These are phyloP conservation scores for Xylota sylvarum DNA, from an alignment of 2,888 invertebrate genomes.

Conservation along the genomic window DNA sequence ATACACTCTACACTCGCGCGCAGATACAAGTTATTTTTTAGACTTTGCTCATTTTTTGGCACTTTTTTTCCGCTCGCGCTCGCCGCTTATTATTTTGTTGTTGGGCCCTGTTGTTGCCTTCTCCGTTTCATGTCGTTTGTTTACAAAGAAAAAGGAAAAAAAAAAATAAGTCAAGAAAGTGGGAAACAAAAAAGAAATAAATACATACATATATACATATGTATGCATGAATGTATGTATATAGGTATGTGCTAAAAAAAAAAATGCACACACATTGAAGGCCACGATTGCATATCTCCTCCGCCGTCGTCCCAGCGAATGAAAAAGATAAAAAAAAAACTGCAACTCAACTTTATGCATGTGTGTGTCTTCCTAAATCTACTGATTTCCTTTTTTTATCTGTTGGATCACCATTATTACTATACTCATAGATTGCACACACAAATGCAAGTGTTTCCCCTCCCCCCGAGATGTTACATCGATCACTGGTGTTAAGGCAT, in stretches of 20 bases:
- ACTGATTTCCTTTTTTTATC: constrained; percentile 47
- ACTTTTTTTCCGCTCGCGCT: constrained; percentile 65
- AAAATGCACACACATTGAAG: constrained; percentile 68
- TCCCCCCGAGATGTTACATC: constrained; percentile 40
- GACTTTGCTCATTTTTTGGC: constrained; percentile 77
- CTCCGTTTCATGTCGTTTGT: constrained; percentile 72
- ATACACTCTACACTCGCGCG: constrained; percentile 72
- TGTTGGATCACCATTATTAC: constrained; percentile 48
- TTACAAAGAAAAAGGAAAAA: constrained; percentile 64
- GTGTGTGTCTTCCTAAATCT: constrained; percentile 61
- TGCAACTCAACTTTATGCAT: constrained; percentile 49
- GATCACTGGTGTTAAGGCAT: constrained; percentile 20
- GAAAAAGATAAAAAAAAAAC: constrained; percentile 65
- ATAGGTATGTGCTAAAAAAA: constrained; percentile 62
- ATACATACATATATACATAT: constrained; percentile 18
- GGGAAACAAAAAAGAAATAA: constrained; percentile 57
- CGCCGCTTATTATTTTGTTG: constrained; percentile 63
- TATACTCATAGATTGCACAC: constrained; percentile 46
- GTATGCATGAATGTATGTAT: no score
- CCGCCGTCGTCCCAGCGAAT: constrained; percentile 31
- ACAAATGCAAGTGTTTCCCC: constrained; percentile 37
- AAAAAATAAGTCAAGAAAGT: constrained; percentile 61
- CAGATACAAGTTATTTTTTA: constrained; percentile 77
- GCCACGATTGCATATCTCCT: constrained; percentile 69
- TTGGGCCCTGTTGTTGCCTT: constrained; percentile 42